Conservation (phyloP, 2,797 vertebrate genomes). For the Mus minutoides region DNA sequence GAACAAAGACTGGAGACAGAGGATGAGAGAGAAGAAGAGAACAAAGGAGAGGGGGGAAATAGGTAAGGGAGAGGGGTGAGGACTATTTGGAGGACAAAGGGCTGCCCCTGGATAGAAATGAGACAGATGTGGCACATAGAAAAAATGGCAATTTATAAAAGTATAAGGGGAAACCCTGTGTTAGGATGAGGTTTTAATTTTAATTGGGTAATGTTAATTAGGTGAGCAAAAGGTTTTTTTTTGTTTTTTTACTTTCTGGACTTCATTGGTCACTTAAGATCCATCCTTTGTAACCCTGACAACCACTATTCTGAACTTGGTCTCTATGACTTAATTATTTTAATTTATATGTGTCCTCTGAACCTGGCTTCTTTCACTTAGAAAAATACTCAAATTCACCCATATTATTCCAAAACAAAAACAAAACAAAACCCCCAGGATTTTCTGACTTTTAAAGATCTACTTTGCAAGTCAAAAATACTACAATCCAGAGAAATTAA, state of each 20-base stretch:
- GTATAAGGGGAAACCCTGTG: not conserved
- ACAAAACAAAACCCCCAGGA: not conserved
- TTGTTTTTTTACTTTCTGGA: not conserved
- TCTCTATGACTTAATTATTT: not conserved
- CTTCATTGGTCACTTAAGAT: not conserved
- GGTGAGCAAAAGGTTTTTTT: not conserved
- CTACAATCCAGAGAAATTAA: constrained; percentile 22
- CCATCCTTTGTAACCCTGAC: not conserved
- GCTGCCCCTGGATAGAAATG: not conserved
- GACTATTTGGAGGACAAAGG: not conserved
- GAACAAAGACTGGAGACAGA: not conserved
- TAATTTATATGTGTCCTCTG: not conserved
- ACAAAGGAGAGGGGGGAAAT: not conserved
- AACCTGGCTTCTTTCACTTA: not conserved
- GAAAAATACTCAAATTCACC: not conserved
- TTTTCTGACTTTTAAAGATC: not conserved
- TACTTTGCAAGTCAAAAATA: not conserved
- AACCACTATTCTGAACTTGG: not conserved
- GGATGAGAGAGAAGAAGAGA: not conserved
- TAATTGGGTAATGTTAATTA: not conserved
- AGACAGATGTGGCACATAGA: not conserved
- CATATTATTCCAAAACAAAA: not conserved
- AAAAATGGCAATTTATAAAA: not conserved
- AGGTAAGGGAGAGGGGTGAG: not conserved
- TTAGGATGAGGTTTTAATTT: not conserved